Evolutionary conservation across 2,888 invertebrate genomes (phyloP).

Genomic region (Nephrotoma flavescens): DNA sequence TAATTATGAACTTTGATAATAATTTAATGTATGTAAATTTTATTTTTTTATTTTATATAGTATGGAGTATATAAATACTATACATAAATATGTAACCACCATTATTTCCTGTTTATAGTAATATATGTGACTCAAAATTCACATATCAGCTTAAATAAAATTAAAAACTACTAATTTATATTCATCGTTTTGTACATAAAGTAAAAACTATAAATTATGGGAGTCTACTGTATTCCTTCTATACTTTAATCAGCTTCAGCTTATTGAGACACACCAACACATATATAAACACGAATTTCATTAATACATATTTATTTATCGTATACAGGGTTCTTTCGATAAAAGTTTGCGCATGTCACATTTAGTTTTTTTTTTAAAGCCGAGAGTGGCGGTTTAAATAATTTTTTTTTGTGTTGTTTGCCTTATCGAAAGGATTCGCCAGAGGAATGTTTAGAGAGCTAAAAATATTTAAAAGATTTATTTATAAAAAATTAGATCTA

Average conservation of each 20-base stretch:
- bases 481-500: neutral
- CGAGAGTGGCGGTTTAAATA: neutral
- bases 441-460: neutral
- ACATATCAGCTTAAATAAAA: neutral
- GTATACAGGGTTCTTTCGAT: neutral
- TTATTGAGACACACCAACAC: neutral
- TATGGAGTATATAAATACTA: too few relatives aligned
- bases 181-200: neutral
- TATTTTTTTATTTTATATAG: neutral
- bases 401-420: neutral
- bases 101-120: neutral
- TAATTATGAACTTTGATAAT: neutral
- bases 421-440: neutral
- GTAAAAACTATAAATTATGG: neutral
- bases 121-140: neutral
- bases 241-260: neutral
- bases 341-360: neutral
- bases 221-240: neutral
- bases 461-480: neutral
- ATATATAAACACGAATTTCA: neutral
- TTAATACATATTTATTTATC: neutral
- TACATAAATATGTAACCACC: neutral
- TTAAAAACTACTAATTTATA: neutral
- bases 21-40: neutral
- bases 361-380: neutral